Base-by-base conservation (phyloP, 2,888 invertebrate genomes). In the Pteria penguin region DNA sequence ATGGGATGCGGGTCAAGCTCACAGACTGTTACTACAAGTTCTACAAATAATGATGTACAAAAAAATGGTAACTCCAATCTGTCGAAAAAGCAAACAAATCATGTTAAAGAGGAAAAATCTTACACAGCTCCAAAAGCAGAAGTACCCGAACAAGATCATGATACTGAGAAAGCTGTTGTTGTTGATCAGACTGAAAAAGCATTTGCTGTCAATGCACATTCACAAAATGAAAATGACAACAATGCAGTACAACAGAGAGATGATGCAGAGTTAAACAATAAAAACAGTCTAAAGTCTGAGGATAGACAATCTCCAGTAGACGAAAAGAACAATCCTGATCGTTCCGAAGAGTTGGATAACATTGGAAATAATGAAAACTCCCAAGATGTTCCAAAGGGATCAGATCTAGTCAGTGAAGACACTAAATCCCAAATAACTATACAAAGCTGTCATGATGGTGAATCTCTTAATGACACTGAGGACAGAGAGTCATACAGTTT, bases 1-100 rank as follows among this genome's bases (percentile, higher is more conserved):
- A 65, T 65, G 65, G 65, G 65, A n/a, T 65, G 65, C 26, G 65
- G 65, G 27, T 36, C 36, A 24, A 65, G 65, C 36, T 14, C 24
- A 11, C 65, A 36, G 45, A 22, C 36, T 36, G 65, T 24, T 24
- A 18, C 45, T 1, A 8, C 8, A 45, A 8, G 18, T 14, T n/a
- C n/a, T n/a, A n/a, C n/a, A n/a, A n/a, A n/a, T n/a, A n/a, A n/a
- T n/a, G n/a, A n/a, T n/a, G n/a, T n/a, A n/a, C 11, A 45, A 18
- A 45, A 45, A 45, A 14, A 8, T 18, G 11, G 18, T 45, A 18
- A 14, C 45, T 14, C 8, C 45, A 45, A 45, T 45, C 11, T 8
- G 0, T 45, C 45, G 11, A 45, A 8, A 8, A 14, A 8, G 18
- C 11, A 14, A 8, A 45, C 11, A 45, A 45, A 8, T 45, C 45